These are phyloP conservation scores for Leptinotarsa juncta DNA, from an alignment of 2,888 invertebrate genomes.

Conservation along the genomic window DNA sequence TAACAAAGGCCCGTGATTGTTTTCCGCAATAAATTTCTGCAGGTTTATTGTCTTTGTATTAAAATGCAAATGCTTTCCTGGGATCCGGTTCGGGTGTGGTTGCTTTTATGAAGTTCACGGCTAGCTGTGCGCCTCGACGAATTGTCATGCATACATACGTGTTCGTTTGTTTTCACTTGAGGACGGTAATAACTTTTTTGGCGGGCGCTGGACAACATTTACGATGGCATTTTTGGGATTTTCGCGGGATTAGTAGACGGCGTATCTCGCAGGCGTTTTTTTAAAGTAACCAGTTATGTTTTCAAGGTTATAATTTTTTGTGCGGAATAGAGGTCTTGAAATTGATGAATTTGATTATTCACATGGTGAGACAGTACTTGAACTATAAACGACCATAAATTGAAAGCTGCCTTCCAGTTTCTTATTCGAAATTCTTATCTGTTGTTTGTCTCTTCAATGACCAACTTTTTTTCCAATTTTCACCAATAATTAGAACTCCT, in stretches of 20 bases:
- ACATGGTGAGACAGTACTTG: no score
- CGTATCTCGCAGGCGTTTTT: not conserved
- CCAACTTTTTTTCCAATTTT: no score
- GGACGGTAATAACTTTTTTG: slow-evolving; percentile 17
- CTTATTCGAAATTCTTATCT: no score
- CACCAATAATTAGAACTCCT: no score
- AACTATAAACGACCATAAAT: no score
- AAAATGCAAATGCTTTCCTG: slow-evolving; percentile 35
- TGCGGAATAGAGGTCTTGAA: no score
- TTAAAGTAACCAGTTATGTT: not conserved
- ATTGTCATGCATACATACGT: slow-evolving; percentile 20
- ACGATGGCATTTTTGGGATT: not conserved
- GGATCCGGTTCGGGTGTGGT: slow-evolving; percentile 32
- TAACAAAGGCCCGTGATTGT: slow-evolving; percentile 26
- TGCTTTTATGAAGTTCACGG: slow-evolving; percentile 28
- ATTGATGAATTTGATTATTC: no score
- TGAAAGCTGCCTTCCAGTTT: no score
- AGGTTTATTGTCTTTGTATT: slow-evolving; percentile 36
- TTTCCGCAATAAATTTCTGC: slow-evolving; percentile 32
- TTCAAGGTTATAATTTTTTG: not conserved
- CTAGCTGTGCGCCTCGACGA: not conserved
- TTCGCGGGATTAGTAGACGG: not conserved
- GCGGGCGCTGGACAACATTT: no score
- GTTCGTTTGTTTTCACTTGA: slow-evolving; percentile 19
- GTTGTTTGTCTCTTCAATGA: no score